Percentiles rank a stretch among this genome's conserved stretches.
Conservation (phyloP, 2,888 invertebrate species). For the Ceriagrion tenellum region DNA sequence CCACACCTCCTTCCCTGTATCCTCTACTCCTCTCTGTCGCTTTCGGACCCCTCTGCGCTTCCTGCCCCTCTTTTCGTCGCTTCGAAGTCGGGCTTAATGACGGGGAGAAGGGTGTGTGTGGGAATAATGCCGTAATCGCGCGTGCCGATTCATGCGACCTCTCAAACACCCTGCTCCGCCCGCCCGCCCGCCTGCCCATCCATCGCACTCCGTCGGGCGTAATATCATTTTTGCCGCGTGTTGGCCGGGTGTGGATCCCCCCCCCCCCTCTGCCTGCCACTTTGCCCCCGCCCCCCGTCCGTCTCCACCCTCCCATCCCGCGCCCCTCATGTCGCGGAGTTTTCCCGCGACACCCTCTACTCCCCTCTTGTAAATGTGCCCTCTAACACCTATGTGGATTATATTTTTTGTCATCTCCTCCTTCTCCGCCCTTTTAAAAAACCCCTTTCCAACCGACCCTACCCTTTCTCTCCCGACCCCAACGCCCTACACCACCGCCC, state of each 20-base stretch:
- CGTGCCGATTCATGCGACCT: background rate
- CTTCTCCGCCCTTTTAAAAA: too few species aligned
- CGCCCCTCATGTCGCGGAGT: too few species aligned
- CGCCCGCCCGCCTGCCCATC: background rate
- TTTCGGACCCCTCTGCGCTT: background rate
- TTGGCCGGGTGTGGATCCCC: constrained; percentile 1
- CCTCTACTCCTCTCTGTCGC: too few species aligned
- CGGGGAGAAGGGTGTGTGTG: background rate
- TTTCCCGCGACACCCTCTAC: too few species aligned
- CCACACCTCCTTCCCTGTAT: too few species aligned
- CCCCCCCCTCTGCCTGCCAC: too few species aligned
- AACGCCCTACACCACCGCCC: background rate
- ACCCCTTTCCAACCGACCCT: background rate
- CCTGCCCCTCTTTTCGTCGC: background rate
- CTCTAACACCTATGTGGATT: too few species aligned
- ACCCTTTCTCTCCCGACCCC: background rate
- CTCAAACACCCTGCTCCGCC: too few species aligned
- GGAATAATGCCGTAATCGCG: background rate
- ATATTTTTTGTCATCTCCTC: too few species aligned
- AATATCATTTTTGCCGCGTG: constrained; percentile 60
- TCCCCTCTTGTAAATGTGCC: too few species aligned
- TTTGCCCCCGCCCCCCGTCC: background rate
- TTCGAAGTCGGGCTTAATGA: background rate
- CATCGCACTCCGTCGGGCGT: constrained; percentile 35
- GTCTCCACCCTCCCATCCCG: background rate